Evolutionary conservation across 2,113 vertebrate species (phyloP).

Genomic region (mouse (Mus musculus)): GRCm39 chrX:22122001-22122500

Average conservation of each 20-base stretch:
- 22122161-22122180: not conserved
- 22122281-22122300: too few relatives aligned
- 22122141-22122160: not conserved
- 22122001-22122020: not conserved
- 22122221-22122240: not conserved
- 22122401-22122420: not conserved
- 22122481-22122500: not conserved
- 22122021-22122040: not conserved
- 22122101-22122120: not conserved
- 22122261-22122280: not conserved
- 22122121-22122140: not conserved
- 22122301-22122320: not conserved
- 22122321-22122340: not conserved
- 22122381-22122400: not conserved
- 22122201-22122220: not conserved
- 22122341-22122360: not conserved
- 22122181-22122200: not conserved
- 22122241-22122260: not conserved
- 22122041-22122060: not conserved
- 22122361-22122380: not conserved
- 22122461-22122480: not conserved
- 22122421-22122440: not conserved
- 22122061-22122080: not conserved
- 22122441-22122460: not conserved
- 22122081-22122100: not conserved